Evolutionary conservation across 2,888 invertebrate species (phyloP).

Genomic region (Clivina fossor): DNA sequence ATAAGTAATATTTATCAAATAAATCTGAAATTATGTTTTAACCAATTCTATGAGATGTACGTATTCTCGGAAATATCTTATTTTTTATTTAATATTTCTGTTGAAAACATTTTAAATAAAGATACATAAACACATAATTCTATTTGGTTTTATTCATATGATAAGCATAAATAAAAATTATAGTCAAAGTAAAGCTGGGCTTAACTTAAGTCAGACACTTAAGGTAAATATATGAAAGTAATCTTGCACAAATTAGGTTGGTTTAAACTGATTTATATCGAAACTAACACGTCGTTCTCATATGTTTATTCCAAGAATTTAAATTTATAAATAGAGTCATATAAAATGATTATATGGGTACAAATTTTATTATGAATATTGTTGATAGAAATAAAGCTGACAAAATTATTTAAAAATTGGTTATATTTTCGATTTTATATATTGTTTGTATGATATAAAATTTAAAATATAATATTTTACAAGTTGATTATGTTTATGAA

Average conservation of each 20-base stretch:
- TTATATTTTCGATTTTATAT: constrained; percentile 4
- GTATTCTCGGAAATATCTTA: no score
- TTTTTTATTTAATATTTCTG: no score
- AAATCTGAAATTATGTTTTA: no score
- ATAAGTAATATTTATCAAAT: no score
- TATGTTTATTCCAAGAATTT: constrained; percentile 4
- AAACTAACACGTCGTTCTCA: no score
- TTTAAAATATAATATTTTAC: not conserved
- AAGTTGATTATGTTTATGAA: not conserved
- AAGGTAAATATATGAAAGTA: constrained; percentile 31
- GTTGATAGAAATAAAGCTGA: constrained; percentile 27
- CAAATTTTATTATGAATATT: constrained; percentile 26
- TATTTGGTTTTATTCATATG: no score
- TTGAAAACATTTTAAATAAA: no score
- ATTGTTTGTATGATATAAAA: not conserved
- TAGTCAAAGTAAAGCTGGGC: constrained; percentile 4
- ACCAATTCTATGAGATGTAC: no score
- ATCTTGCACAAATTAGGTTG: constrained; percentile 34
- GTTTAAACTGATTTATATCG: constrained; percentile 29
- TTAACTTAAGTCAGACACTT: constrained; percentile 17
- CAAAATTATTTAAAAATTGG: constrained; percentile 9
- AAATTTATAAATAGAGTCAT: constrained; percentile 11
- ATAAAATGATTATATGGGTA: constrained; percentile 14
- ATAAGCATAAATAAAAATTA: constrained; percentile 29
- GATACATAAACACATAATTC: no score